Conservation (phyloP, 2,888 invertebrate genomes). For the Micropterix aruncella region DNA sequence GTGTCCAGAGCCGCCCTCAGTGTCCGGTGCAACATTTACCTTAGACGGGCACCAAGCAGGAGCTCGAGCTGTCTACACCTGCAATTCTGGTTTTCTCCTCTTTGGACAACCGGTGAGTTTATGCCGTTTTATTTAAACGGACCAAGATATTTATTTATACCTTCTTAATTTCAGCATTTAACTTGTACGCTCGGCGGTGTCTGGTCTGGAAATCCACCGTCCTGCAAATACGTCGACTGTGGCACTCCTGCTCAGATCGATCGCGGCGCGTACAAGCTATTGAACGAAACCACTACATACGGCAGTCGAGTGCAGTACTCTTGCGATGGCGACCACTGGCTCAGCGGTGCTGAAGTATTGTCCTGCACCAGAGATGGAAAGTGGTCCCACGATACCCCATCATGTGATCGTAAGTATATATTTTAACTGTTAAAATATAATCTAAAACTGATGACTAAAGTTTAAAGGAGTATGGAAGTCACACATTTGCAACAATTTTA, state of each 20-base stretch:
- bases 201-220: conserved; percentile 68
- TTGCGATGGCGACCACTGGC: conserved; percentile 74
- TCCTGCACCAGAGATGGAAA: conserved; percentile 72
- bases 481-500: no score
- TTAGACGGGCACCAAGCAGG: conserved; percentile 64
- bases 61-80: conserved; percentile 66
- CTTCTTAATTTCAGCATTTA: conserved; percentile 40
- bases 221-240: conserved; percentile 78
- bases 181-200: conserved; percentile 76
- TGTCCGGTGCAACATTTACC: conserved; percentile 59
- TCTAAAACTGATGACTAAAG: no score
- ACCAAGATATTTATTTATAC: no score
- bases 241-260: conserved; percentile 69
- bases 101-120: conserved; percentile 62
- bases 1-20: conserved; percentile 73
- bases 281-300: conserved; percentile 72
- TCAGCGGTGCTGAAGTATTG: conserved; percentile 56
- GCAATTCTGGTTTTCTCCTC: conserved; percentile 71
- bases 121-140: not conserved
- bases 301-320: conserved; percentile 66
- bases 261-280: conserved; percentile 54
- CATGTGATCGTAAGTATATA: conserved; percentile 60
- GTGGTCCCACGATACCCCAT: conserved; percentile 75
- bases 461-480: no score
- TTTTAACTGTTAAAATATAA: no score